Conservation (phyloP, 2,888 invertebrate species). For the Callyntrura sp. region DNA sequence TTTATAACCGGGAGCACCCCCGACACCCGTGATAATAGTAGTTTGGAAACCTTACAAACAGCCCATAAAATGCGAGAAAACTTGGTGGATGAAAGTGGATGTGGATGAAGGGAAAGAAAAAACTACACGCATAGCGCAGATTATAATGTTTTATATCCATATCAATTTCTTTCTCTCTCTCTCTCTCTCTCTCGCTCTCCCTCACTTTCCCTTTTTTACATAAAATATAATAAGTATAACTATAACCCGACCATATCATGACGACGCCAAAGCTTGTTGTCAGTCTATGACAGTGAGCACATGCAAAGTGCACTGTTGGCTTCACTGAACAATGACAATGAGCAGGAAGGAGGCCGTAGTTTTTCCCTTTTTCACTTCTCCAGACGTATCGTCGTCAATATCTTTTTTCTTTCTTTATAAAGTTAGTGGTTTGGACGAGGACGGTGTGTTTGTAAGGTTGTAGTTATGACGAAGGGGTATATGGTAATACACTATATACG, state of each 20-base stretch:
- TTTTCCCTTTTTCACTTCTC: conserved; percentile 22
- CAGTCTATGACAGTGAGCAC: background rate
- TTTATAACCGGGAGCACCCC: conserved; percentile 25
- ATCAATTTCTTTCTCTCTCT: background rate
- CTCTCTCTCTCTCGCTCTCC: background rate
- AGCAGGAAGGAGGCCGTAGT: conserved; percentile 41
- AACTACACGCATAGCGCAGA: background rate
- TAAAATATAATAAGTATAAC: background rate
- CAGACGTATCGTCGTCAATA: background rate
- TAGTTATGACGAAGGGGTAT: too few relatives aligned
- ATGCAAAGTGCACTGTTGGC: background rate
- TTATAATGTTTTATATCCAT: background rate
- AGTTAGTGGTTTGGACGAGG: too few relatives aligned
- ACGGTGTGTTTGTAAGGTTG: too few relatives aligned
- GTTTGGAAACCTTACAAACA: conserved; percentile 45
- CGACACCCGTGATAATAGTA: conserved; percentile 34
- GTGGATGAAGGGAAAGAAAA: background rate
- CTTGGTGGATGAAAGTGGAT: background rate
- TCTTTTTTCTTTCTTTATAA: too few relatives aligned
- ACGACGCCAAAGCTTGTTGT: too few relatives aligned
- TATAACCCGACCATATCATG: too few relatives aligned
- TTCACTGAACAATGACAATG: conserved; percentile 46
- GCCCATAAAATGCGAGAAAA: conserved; percentile 2
- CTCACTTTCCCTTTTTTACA: background rate
- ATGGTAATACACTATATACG: too few relatives aligned